A percentile compares a stretch with the other conserved stretches of the same genome.
These are phyloP conservation scores for Schizopygopsis pylzovi DNA, from an alignment of 2,797 vertebrate species.

Conservation along the genomic window DNA sequence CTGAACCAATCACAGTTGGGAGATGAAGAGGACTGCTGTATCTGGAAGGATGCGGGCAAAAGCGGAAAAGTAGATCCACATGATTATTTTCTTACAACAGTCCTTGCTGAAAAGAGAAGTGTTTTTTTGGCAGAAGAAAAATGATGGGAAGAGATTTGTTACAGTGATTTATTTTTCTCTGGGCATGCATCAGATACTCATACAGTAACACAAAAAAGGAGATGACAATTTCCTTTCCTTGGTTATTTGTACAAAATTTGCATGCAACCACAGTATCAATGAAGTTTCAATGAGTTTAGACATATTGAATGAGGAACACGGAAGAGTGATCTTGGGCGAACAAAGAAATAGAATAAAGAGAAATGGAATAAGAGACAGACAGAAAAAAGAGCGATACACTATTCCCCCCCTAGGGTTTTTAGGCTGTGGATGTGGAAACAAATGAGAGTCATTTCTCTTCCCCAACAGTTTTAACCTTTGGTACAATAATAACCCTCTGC, in stretches of 20 bases:
- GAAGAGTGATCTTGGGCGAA: not conserved
- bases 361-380: slow-evolving; percentile 4
- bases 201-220: not conserved
- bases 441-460: slow-evolving; percentile 58
- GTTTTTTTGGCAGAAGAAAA: slow-evolving; percentile 42
- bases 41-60: slow-evolving; percentile 24
- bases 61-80: slow-evolving; percentile 6
- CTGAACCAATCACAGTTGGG: slow-evolving; percentile 10
- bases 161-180: slow-evolving; percentile 48
- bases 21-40: slow-evolving; percentile 15
- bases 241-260: slow-evolving; percentile 46
- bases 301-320: slow-evolving; percentile 9
- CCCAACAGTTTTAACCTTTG: slow-evolving; percentile 53
- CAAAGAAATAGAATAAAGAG: not conserved
- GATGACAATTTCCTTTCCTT: slow-evolving; percentile 34
- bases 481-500: slow-evolving; percentile 58
- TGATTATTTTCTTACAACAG: slow-evolving; percentile 40
- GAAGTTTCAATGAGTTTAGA: slow-evolving; percentile 29
- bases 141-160: slow-evolving; percentile 28
- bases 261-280: slow-evolving; percentile 29
- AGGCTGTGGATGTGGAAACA: slow-evolving; percentile 55
- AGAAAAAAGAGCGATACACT: slow-evolving; percentile 22
- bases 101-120: slow-evolving; percentile 30
- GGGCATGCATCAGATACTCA: not conserved
- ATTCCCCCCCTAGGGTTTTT: slow-evolving; percentile 50